Base-by-base conservation (phyloP, 2,888 invertebrate genomes). In the Cerceris ruficornis region DNA sequence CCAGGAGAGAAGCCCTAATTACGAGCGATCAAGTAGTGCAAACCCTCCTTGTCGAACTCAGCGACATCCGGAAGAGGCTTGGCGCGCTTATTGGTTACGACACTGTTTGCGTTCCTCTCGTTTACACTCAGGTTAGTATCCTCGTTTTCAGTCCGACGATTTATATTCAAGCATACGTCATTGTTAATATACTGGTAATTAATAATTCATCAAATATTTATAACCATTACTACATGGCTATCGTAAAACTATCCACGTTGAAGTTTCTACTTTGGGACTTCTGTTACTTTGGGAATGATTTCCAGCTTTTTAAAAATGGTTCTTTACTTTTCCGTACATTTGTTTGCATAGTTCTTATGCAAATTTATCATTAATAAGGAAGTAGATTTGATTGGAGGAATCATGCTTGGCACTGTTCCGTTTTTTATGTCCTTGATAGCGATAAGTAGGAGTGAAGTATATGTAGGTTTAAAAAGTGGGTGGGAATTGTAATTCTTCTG, bases 11-110 rank as follows among this genome's bases (percentile, higher is more conserved):
- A 88, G 95, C 96, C 0, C 93, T 97, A 70, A 98, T 98, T 84
- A 94, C 95, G 61, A 97, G 96, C 86, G 98, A 98, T 92, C 98
- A 98, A 88, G 97, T 98, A 81, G 97, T 98, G 9, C 97, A 98
- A 93, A 98, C 98, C 1, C 94, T 98, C 79, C 93, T 98, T 69
- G 96, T 96, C 81, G 98, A 98, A 92, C 93, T 98, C 69, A 98
- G 98, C 6, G 97, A 98, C 90, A 98, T 98, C 87, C 94, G 98
- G 88, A 94, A 96, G 88, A 93, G 97, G 85, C 93, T 98, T 82
- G 98, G 98, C 72, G 96, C 96, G 42, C 94, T 98, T 50, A 97
- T 98, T 89, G 97, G 97, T 71, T 98, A 97, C 92, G 98, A 98
- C 93, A 97, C 97, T 62, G 98, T 98, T 86, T 97, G 97, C 93